phyloP scores from a whole-genome alignment of 2,113 vertebrate genomes.

The Leptobrachium ailaonicum region DNA sequence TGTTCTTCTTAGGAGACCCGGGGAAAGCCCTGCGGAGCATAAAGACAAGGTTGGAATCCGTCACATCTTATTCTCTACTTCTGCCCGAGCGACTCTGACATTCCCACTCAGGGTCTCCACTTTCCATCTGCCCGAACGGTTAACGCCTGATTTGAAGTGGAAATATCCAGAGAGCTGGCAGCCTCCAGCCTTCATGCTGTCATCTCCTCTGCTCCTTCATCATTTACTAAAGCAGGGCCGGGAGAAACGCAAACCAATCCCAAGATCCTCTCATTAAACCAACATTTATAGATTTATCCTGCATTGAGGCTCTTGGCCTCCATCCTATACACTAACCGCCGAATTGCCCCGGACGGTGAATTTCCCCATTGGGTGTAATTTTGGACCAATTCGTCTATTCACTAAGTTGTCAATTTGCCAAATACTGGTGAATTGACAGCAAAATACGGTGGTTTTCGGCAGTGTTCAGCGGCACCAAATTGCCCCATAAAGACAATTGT shows the following conservation, averaged over 20 bases:
- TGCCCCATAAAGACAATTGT: too few species aligned
- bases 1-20: conserved; percentile 44
- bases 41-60: conserved; percentile 43
- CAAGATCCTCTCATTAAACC: too few species aligned
- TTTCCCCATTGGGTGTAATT: too few species aligned
- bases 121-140: conserved; percentile 57
- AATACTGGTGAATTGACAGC: too few species aligned
- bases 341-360: too few species aligned
- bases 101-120: conserved; percentile 4
- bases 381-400: too few species aligned
- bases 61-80: conserved; percentile 53
- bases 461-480: too few species aligned
- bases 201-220: not conserved
- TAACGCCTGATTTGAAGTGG: conserved; percentile 56
- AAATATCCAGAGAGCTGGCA: conserved; percentile 49
- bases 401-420: too few species aligned
- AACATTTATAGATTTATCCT: too few species aligned
- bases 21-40: conserved; percentile 51
- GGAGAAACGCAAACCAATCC: not conserved
- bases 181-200: not conserved
- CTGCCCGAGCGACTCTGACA: conserved; percentile 61
- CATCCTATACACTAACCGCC: too few species aligned
- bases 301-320: too few species aligned
- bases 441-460: too few species aligned
- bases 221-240: not conserved